These are phyloP conservation scores for Lagria hirta DNA, from an alignment of 2,888 invertebrate genomes.

Conservation along the genomic window DNA sequence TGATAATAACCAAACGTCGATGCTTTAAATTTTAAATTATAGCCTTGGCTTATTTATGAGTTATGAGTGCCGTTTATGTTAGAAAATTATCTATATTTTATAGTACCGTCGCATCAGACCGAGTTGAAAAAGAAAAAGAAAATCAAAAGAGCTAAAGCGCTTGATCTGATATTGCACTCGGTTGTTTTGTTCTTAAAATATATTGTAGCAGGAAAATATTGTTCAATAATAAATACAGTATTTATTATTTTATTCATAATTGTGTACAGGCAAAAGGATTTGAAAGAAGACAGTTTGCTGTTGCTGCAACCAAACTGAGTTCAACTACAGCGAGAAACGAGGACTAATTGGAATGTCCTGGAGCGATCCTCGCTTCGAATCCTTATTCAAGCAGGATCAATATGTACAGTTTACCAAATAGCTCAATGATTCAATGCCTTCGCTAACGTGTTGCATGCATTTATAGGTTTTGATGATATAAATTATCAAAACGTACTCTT, in stretches of 20 bases:
- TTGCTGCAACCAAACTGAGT: slow-evolving; percentile 24
- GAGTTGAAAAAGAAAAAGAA: slow-evolving; percentile 11
- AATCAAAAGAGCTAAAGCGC: slow-evolving; percentile 7
- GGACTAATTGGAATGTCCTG: slow-evolving; percentile 31
- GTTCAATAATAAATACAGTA: too few species aligned
- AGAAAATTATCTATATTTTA: slow-evolving; percentile 40
- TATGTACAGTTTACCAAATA: slow-evolving; percentile 28
- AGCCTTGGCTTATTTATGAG: slow-evolving; percentile 41
- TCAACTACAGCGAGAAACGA: slow-evolving; percentile 28
- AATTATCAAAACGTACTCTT: too few species aligned
- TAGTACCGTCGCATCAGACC: slow-evolving; percentile 19
- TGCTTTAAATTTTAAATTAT: slow-evolving; percentile 45
- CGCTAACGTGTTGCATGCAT: slow-evolving; percentile 7
- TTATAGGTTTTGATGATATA: too few species aligned
- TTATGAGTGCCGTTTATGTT: slow-evolving; percentile 42
- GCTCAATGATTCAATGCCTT: slow-evolving; percentile 25
- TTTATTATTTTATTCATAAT: too few species aligned
- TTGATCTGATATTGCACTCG: slow-evolving; percentile 2
- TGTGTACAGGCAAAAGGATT: too few species aligned
- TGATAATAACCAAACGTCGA: slow-evolving; percentile 39
- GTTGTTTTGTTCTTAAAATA: too few species aligned
- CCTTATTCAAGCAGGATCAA: slow-evolving; percentile 28
- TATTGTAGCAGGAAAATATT: too few species aligned
- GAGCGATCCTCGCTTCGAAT: slow-evolving; percentile 28
- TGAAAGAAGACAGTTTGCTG: slow-evolving; percentile 5